phyloP scores from a whole-genome alignment of 2,113 vertebrate genomes.

The Elaphurus davidianus region DNA sequence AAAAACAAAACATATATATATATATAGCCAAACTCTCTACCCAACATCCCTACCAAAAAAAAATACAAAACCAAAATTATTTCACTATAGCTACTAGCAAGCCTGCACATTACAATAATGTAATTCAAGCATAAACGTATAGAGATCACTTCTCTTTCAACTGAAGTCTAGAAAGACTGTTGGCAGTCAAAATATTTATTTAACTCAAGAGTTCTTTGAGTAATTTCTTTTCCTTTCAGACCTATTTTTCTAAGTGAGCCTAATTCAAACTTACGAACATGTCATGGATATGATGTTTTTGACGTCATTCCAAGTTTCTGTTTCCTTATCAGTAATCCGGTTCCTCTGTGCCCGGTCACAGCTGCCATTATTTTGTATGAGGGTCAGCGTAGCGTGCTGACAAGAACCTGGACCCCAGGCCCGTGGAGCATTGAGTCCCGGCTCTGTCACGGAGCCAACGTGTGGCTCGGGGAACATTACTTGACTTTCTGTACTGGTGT shows the following conservation, averaged over 20 bases:
- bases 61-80: background rate
- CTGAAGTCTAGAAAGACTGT: background rate
- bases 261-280: constrained; percentile 1
- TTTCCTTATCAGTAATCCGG: background rate
- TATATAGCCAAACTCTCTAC: background rate
- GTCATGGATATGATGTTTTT: background rate
- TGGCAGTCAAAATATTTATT: constrained; percentile 41
- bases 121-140: background rate
- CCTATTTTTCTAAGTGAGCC: constrained; percentile 4
- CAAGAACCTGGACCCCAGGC: background rate
- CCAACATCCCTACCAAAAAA: background rate
- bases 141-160: background rate
- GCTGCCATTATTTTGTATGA: background rate
- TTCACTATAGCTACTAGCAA: background rate
- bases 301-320: background rate
- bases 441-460: background rate
- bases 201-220: background rate
- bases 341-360: background rate
- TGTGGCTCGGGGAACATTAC: background rate
- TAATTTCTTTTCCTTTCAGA: constrained; percentile 46
- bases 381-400: rapidly evolving
- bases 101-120: background rate
- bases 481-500: background rate
- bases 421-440: background rate
- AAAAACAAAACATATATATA: background rate